Base-by-base conservation (phyloP, 1,140 invertebrate genomes). In the Aphidius ervi region DNA sequence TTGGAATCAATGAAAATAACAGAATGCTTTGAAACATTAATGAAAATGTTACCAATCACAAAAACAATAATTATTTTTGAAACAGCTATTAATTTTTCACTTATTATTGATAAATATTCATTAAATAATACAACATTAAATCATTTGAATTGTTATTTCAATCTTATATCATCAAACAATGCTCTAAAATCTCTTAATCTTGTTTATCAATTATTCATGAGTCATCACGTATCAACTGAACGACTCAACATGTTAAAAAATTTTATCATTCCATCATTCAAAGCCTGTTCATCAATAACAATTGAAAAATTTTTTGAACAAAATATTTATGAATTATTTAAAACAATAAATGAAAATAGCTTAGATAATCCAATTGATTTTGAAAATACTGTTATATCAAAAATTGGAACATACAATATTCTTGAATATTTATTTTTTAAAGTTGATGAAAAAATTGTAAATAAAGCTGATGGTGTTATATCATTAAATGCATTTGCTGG, bases 381-480 rank as follows among this genome's bases (percentile, higher is more conserved):
- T n/a, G 66, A 65, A n/a, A 63, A 63, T n/a, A 31, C 65, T 0
- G 63, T 76, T 8, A 63, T 76, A 23, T 74, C 78, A 20, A 75
- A 74, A 54, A 76, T 77, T 9, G 73, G 71, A 23, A 68, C 68
- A 43, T 81, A 70, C 43, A 65, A 74, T 61, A 63, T 81, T 10
- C 53, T 79, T 9, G 71, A 71, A 40, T 58, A 71, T 9, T 65
- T 81, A 68, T 73, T 77, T n/a, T 62, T 62, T 5, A 67, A 58
- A n/a, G 10, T 75, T 9, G 8, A 52, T 2, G 9, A 65, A 20
- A 40, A 58, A 0, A 63, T 63, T 2, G 67, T 74, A 46, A 46
- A 63, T 9, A 39, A 49, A 3, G 9, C 20, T 5, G 57, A 69
- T 1, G 63, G 64, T 42, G 7, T 20, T 1, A 68, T 70, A n/a